Base-by-base conservation (phyloP, 2,888 invertebrate species). In the Apodemia mormo region DNA sequence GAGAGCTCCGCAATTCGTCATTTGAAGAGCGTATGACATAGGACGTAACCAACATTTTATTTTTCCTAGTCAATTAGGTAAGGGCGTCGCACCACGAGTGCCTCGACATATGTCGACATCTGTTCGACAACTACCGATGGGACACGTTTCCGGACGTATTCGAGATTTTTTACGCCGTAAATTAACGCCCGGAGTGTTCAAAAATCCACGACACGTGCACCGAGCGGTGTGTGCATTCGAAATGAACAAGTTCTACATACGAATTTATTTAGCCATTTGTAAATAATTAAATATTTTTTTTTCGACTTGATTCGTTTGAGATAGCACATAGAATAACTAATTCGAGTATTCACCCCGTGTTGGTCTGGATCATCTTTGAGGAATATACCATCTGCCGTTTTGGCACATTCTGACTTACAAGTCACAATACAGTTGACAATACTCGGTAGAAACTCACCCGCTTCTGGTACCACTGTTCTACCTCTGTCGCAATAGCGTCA, bases 51-150 rank as follows among this genome's bases (percentile, higher is more conserved):
- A 82, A 82, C 82, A 77, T 76, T 77, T 76, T 77, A 85, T 86
- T 88, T 88, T 86, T 85, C 85, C 84, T 83, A 89, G 87, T 87
- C 89, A 92, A 91, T 91, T 90, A 90, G 85, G 84, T 82, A 77
- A 82, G 81, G 83, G 84, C 82, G 81, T 77, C 77, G 76, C 80
- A 79, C 61, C 73, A 70, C 73, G 75, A 76, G 78, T 74, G 77
- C 75, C 76, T 75, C 85, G 87, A 89, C 91, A 90, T 86, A 90
- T 91, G 91, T 91, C 89, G 88, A 90, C 92, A 92, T 92, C 87
- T 92, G 92, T 90, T 91, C 87, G 83, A 85, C 85, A 81, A 86
- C 85, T 85, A 85, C 85, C 88, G 84, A 85, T 87, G 86, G 80
- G 84, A 84, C 86, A 84, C 86, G 85, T 88, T 89, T 92, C 92